Conservation (phyloP, 2,888 invertebrate genomes). For the Heteropelma amictum region DNA sequence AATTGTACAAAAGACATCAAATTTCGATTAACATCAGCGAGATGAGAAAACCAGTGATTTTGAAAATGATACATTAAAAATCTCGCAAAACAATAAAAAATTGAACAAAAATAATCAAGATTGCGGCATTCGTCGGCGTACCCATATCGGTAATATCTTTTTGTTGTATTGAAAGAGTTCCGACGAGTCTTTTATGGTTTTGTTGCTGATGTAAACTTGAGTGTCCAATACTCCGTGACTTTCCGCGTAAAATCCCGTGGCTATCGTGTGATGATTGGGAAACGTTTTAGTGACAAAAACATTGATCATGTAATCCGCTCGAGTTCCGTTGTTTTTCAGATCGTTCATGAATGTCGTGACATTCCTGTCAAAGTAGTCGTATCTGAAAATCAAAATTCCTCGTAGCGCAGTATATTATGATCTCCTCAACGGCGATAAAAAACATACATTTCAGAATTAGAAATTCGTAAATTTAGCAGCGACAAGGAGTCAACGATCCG, state of each 20-base stretch:
- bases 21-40: too few relatives aligned
- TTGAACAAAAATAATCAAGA: too few relatives aligned
- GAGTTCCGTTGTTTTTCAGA: constrained; percentile 80
- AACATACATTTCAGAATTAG: neutral
- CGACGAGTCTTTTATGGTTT: constrained; percentile 69
- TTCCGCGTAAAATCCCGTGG: constrained; percentile 85
- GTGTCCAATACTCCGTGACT: constrained; percentile 85
- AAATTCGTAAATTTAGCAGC: too few relatives aligned
- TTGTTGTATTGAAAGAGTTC: constrained; percentile 81
- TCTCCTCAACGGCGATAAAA: neutral
- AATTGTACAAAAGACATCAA: too few relatives aligned
- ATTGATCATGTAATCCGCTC: constrained; percentile 81
- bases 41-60: too few relatives aligned
- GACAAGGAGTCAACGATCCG: too few relatives aligned
- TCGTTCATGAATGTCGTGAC: constrained; percentile 81
- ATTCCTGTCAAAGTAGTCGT: constrained; percentile 82
- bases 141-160: constrained; percentile 81
- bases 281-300: constrained; percentile 86
- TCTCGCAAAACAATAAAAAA: too few relatives aligned
- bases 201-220: constrained; percentile 80
- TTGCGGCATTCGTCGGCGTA: too few relatives aligned
- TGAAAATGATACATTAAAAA: too few relatives aligned
- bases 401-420: neutral
- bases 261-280: constrained; percentile 87
- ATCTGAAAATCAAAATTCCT: constrained; percentile 73